Evolutionary conservation across 2,797 vertebrate genomes (phyloP), one percentile per base, ranked within the genome.

Genomic region (Streptopelia turtur): DNA sequence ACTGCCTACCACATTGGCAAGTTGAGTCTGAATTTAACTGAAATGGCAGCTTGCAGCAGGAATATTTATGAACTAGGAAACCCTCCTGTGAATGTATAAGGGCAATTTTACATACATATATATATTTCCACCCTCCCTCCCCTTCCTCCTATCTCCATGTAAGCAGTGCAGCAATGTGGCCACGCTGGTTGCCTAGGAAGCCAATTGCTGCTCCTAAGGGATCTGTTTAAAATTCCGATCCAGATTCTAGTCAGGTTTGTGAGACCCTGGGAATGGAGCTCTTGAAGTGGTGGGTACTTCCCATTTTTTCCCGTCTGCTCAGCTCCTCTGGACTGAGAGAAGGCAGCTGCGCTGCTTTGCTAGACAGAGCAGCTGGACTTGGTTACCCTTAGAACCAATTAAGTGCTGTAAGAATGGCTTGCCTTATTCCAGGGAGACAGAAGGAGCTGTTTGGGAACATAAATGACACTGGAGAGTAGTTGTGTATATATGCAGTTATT

Each of bases 151-250:
- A 64, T 96, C 83, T 89, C 87, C 74, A 13, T 68, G 71, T 92
- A 92, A 93, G 82, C 92, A 94, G 87, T 7, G 0, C 63, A 90
- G 94, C 64, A 71, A 43, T 70, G 77, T 3, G 5, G 78, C 93
- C 77, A 88, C 83, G 89, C 75, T 87, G 83, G 95, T 97, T 97
- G 95, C 96, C 95, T 95, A 97, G 95, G 95, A 96, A 95, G 95
- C 95, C n/a, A 37, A 87, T 80, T 92, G 91, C 93, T 87, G 90
- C 88, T 97, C 86, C 91, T 90, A 83, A 91, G 94, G 75, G 90
- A 96, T 94, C 77, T 88, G 41, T 87, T 97, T 94, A 89, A 96
- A 96, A 96, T 94, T 94, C 87, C 16, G 1, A 87, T 95, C 94
- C 92, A 85, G 75, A 96, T 94, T 94, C 94, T 80, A 93, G 80